Conservation (phyloP, 2,888 invertebrate species). For the Mallateleia sp. region DNA sequence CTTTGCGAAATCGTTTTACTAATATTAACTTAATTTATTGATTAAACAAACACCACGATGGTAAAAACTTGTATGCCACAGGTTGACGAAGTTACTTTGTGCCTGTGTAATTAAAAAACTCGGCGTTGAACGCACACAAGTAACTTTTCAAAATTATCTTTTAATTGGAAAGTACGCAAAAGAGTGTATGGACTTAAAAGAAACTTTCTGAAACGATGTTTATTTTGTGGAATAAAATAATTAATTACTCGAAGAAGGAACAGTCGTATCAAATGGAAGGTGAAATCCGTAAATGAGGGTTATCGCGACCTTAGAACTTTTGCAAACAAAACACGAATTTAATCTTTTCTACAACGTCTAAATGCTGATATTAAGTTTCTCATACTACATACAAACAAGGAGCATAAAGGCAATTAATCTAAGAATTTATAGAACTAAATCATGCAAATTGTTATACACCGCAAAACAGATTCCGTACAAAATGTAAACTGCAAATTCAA, state of each 20-base stretch:
- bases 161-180: slow-evolving; percentile 34
- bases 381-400: not conserved
- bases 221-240: not conserved
- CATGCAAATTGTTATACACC: not conserved
- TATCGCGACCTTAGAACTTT: not conserved
- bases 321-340: slow-evolving; percentile 9
- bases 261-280: not conserved
- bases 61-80: slow-evolving; percentile 23
- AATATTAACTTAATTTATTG: slow-evolving; percentile 27
- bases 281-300: not conserved
- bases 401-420: slow-evolving; percentile 12
- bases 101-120: slow-evolving; percentile 26
- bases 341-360: not conserved
- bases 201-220: too few relatives aligned
- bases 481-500: not conserved
- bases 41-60: slow-evolving; percentile 22
- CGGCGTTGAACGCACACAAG: not conserved
- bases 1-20: slow-evolving; percentile 23
- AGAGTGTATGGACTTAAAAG: not conserved
- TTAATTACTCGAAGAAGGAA: slow-evolving; percentile 16
- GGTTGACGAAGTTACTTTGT: slow-evolving; percentile 39
- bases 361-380: not conserved
- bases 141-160: slow-evolving; percentile 34
- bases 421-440: slow-evolving; percentile 13
- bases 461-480: not conserved